Percentiles rank a stretch among this genome's conserved stretches.
These are phyloP conservation scores for Tenebrosternarchus preto DNA, from an alignment of 2,113 vertebrate genomes.

Conservation along the genomic window DNA sequence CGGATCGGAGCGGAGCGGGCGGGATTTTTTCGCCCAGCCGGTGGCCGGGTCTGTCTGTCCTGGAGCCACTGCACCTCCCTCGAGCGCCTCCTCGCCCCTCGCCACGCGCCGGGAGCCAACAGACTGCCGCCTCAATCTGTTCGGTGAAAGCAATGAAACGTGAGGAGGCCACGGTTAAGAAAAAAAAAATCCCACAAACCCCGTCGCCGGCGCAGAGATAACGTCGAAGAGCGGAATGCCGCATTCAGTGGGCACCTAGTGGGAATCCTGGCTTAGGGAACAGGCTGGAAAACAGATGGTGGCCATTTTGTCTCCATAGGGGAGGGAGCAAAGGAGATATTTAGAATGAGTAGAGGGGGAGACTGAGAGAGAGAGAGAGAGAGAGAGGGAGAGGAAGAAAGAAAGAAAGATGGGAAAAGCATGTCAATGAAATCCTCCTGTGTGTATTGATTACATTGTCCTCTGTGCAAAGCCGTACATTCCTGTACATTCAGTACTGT, in stretches of 20 bases:
- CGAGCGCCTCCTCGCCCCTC: slow-evolving; percentile 58
- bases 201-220: slow-evolving; percentile 55
- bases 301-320: slow-evolving; percentile 46
- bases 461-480: slow-evolving; percentile 53
- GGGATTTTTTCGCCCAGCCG: too few relatives aligned
- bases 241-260: slow-evolving; percentile 23
- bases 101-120: slow-evolving; percentile 60
- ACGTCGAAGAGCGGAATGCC: slow-evolving; percentile 16
- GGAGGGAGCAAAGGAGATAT: slow-evolving; percentile 49
- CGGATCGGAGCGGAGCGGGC: background rate
- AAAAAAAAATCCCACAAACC: slow-evolving; percentile 59
- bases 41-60: slow-evolving; percentile 67
- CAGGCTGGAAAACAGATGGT: slow-evolving; percentile 40
- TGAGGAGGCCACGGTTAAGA: slow-evolving; percentile 62
- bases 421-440: slow-evolving; percentile 66
- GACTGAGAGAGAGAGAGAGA: slow-evolving; percentile 37
- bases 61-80: slow-evolving; percentile 44
- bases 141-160: slow-evolving; percentile 70
- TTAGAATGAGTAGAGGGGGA: slow-evolving; percentile 47
- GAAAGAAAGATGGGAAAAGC: slow-evolving; percentile 55
- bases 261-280: slow-evolving; percentile 35
- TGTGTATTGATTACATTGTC: slow-evolving; percentile 74
- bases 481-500: background rate
- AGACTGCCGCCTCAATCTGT: slow-evolving; percentile 70
- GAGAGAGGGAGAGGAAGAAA: slow-evolving; percentile 36